phyloP scores from a whole-genome alignment of 2,888 invertebrate species.

The Trichacis sp. region DNA sequence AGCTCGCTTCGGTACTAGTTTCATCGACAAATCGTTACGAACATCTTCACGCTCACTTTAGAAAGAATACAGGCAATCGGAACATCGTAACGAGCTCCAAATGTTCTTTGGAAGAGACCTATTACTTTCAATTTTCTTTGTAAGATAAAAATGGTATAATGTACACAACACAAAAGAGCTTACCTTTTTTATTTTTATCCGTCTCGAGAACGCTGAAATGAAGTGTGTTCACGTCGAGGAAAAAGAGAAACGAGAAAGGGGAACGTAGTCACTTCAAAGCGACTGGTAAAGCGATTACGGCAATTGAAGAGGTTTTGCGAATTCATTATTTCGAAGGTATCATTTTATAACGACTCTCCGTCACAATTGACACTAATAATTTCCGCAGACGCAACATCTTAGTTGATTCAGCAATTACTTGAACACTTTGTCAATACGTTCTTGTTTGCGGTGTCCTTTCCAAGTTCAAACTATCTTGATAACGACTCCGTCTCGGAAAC shows the following conservation, averaged over 20 bases:
- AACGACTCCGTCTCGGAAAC: slow-evolving; percentile 40
- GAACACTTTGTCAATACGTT: slow-evolving; percentile 31
- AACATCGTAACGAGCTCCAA: slow-evolving; percentile 34
- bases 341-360: neutral
- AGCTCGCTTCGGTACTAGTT: slow-evolving; percentile 35
- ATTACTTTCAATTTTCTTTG: slow-evolving; percentile 27
- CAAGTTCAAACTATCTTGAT: slow-evolving; percentile 40
- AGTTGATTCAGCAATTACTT: slow-evolving; percentile 41
- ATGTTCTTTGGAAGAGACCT: slow-evolving; percentile 29
- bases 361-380: slow-evolving; percentile 16
- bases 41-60: slow-evolving; percentile 38
- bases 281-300: neutral
- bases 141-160: slow-evolving; percentile 24
- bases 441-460: slow-evolving; percentile 37
- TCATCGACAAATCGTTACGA: slow-evolving; percentile 44
- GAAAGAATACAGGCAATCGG: slow-evolving; percentile 42
- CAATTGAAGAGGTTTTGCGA: neutral
- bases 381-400: slow-evolving; percentile 30
- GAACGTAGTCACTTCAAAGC: neutral
- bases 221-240: neutral
- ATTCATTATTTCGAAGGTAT: neutral
- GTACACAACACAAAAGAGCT: neutral
- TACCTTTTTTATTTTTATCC: neutral
- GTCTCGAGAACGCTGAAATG: neutral
- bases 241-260: neutral